Evolutionary conservation across 2,113 vertebrate species (phyloP).

Genomic region (Vireo altiloquus): DNA sequence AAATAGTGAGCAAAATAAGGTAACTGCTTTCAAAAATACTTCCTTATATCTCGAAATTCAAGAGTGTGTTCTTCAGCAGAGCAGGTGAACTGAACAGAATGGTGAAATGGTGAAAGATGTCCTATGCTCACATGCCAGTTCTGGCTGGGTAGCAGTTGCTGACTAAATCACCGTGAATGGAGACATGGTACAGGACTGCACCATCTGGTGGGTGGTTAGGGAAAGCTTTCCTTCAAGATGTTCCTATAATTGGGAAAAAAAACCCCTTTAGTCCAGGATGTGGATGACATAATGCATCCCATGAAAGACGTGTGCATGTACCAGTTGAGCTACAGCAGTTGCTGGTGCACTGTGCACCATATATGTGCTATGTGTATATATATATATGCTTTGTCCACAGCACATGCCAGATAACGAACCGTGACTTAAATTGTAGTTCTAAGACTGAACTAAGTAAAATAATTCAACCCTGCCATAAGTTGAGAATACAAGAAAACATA

Average conservation of each 20-base stretch:
- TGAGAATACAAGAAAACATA: background rate
- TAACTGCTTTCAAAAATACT: background rate
- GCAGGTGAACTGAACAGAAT: background rate
- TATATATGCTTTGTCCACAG: background rate
- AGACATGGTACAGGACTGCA: accelerated
- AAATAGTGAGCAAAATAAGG: background rate
- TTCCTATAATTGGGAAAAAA: background rate
- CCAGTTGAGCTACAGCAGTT: background rate
- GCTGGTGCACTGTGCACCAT: accelerated
- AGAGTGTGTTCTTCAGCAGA: background rate
- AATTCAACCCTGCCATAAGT: background rate
- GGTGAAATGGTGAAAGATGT: background rate
- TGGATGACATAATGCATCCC: background rate
- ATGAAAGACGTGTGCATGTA: accelerated
- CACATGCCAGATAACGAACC: background rate
- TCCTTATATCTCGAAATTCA: background rate
- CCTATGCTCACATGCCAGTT: background rate
- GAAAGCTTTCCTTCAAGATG: background rate
- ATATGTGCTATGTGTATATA: too few species aligned
- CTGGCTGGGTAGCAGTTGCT: background rate
- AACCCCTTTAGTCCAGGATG: background rate
- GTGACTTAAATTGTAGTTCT: background rate
- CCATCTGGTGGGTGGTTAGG: background rate
- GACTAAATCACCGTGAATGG: background rate
- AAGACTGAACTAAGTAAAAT: background rate